A percentile compares a stretch with the other conserved stretches of the same genome.
phyloP scores from a whole-genome alignment of 2,888 invertebrate genomes.

The Drosophila birchii region DNA sequence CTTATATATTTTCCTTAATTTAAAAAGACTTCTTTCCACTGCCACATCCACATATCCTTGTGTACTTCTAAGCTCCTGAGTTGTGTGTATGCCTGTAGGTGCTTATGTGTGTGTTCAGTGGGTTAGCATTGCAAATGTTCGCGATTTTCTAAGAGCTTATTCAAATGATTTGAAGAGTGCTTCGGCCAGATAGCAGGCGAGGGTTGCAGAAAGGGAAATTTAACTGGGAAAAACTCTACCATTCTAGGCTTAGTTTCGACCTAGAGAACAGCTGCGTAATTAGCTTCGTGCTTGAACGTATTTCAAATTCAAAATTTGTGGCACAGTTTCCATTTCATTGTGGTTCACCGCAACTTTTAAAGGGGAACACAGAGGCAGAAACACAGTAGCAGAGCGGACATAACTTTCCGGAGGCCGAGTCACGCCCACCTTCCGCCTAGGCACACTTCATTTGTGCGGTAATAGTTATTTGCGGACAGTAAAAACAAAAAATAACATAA shows the following conservation, averaged over 20 bases:
- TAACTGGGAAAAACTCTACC: not conserved
- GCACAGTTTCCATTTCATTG: conserved; percentile 24
- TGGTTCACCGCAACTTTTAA: conserved; percentile 16
- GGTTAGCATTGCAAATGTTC: conserved; percentile 68
- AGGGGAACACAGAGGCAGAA: not conserved
- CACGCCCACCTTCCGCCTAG: conserved; percentile 41
- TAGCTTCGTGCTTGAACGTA: conserved; percentile 14
- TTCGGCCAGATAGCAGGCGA: conserved; percentile 47
- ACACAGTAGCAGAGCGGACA: not conserved
- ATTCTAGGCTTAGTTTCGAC: conserved; percentile 13
- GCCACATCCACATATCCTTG: not conserved
- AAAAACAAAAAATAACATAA: conserved; percentile 71
- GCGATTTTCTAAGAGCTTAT: conserved; percentile 61
- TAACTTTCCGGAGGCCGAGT: conserved; percentile 10
- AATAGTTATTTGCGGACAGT: conserved; percentile 68
- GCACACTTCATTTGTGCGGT: conserved; percentile 57
- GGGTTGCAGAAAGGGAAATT: not conserved
- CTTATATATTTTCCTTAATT: not conserved
- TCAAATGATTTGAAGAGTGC: conserved; percentile 65
- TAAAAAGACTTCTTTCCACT: not conserved
- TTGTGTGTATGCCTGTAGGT: not conserved
- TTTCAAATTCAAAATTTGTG: conserved; percentile 13
- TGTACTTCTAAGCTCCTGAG: not conserved
- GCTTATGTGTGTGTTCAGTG: conserved; percentile 19
- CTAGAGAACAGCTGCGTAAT: conserved; percentile 17